These are phyloP conservation scores for Drymonia ruficornis DNA, from an alignment of 2,888 invertebrate genomes.

Conservation along the genomic window DNA sequence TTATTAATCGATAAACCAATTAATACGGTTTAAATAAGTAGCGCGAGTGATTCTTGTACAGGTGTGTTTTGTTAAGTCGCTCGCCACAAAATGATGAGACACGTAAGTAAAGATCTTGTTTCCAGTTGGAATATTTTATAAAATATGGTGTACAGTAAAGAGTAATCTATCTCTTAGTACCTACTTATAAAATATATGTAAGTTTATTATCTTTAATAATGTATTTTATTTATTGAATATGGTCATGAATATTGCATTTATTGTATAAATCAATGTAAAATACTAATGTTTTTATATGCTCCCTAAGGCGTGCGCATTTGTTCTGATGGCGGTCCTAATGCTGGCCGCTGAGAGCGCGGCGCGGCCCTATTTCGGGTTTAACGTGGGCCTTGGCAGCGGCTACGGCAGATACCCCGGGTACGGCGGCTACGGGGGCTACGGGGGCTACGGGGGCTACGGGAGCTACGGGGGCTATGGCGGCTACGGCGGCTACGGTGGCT, in stretches of 20 bases:
- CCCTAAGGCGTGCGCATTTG: background rate
- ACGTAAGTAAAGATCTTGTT: conserved; percentile 19
- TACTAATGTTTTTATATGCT: background rate
- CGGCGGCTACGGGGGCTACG: conserved; percentile 9
- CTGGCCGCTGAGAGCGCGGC: conserved; percentile 15
- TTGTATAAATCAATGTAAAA: no score
- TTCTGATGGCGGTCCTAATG: conserved; percentile 12
- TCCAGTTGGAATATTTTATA: background rate
- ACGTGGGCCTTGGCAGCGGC: conserved; percentile 7
- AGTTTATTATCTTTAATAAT: no score
- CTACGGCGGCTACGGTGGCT: conserved; percentile 5
- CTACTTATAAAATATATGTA: no score
- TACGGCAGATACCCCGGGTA: conserved; percentile 9
- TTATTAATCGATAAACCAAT: background rate
- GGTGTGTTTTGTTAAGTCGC: background rate
- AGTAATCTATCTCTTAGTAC: no score
- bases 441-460: conserved; percentile 2
- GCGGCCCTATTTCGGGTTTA: conserved; percentile 15
- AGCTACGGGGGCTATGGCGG: conserved; percentile 9
- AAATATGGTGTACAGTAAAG: no score
- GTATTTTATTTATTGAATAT: no score
- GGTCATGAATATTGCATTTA: no score
- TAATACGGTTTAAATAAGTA: background rate
- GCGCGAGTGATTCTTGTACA: background rate
- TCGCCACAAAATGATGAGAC: conserved; percentile 15